A percentile compares a stretch with the other conserved stretches of the same genome.
phyloP scores from a whole-genome alignment of 2,888 invertebrate genomes.

The Drosophila monieri region DNA sequence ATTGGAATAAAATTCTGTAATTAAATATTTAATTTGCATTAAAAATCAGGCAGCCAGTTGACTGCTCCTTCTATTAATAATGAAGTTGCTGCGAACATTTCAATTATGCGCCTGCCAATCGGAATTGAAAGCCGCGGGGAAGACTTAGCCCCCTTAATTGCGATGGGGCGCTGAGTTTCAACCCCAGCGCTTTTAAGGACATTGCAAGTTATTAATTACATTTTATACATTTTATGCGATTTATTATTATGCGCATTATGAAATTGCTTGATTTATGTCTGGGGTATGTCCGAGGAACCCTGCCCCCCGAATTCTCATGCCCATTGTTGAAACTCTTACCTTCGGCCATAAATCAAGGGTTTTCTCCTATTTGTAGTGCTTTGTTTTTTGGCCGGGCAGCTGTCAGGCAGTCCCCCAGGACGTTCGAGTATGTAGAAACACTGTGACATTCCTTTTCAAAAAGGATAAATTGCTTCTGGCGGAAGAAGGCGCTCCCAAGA shows the following conservation, averaged over 20 bases:
- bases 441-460: constrained; percentile 44
- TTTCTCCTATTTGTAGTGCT: constrained; percentile 24
- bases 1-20: constrained; percentile 17
- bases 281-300: not conserved
- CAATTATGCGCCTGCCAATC: constrained; percentile 42
- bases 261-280: constrained; percentile 62
- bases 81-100: constrained; percentile 28
- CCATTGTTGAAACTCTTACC: constrained; percentile 44
- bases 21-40: constrained; percentile 39
- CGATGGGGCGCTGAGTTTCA: not conserved
- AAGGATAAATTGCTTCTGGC: constrained; percentile 38
- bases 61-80: constrained; percentile 24
- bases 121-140: constrained; percentile 7
- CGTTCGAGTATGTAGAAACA: constrained; percentile 33
- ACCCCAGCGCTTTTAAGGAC: constrained; percentile 12
- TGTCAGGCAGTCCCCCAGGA: constrained; percentile 43
- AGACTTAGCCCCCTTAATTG: constrained; percentile 2
- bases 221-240: constrained; percentile 53
- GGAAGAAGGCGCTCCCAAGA: constrained; percentile 23
- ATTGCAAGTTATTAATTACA: constrained; percentile 67
- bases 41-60: constrained; percentile 14
- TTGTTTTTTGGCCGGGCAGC: constrained; percentile 40
- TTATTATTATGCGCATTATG: constrained; percentile 47
- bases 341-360: constrained; percentile 42
- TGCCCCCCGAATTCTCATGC: constrained; percentile 19